A percentile compares a stretch with the other conserved stretches of the same genome.
These are phyloP conservation scores for Hypercompe scribonia DNA, from an alignment of 2,888 invertebrate species.

Conservation along the genomic window DNA sequence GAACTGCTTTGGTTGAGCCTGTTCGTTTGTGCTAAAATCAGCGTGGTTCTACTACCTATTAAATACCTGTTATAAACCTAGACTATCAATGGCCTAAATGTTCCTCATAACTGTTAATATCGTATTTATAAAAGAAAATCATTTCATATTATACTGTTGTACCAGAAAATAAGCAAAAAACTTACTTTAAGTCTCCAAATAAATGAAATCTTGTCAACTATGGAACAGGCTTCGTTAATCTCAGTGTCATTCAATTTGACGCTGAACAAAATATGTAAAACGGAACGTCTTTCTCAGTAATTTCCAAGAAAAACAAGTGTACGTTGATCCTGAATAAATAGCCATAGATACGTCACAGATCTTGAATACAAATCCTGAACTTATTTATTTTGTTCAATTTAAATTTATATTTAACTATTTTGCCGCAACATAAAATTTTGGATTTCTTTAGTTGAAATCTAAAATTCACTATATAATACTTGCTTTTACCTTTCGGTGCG, in stretches of 20 bases:
- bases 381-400: background rate
- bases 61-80: too few relatives aligned
- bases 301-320: background rate
- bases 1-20: too few relatives aligned
- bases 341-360: background rate
- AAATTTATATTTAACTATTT: too few relatives aligned
- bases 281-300: background rate
- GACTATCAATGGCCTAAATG: too few relatives aligned
- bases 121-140: background rate
- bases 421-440: too few relatives aligned
- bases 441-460: too few relatives aligned
- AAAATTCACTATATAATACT: too few relatives aligned
- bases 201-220: constrained; percentile 4
- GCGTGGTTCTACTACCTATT: too few relatives aligned
- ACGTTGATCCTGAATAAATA: background rate
- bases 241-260: constrained; percentile 8
- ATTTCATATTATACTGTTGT: background rate
- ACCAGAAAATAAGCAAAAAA: constrained; percentile 6
- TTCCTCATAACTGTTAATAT: too few relatives aligned
- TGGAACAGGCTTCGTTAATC: constrained; percentile 9
- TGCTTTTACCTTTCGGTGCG: too few relatives aligned
- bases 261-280: constrained; percentile 9
- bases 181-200: background rate
- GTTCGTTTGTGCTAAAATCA: too few relatives aligned
- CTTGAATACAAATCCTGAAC: background rate